Evolutionary conservation across 1,140 invertebrate genomes (phyloP).

Genomic region (Hirudo medicinalis): DNA sequence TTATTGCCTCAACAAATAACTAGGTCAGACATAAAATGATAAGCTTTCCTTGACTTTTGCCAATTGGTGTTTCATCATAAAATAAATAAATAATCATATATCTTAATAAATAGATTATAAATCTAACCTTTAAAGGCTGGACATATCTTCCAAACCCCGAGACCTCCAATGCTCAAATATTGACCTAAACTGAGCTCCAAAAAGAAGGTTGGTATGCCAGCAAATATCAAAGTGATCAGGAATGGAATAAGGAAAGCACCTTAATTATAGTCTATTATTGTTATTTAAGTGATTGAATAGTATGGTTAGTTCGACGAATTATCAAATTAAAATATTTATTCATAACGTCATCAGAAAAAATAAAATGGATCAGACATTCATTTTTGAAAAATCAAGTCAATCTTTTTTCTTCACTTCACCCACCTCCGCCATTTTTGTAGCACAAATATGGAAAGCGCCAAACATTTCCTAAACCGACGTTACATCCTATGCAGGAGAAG

Average conservation of each 20-base stretch:
- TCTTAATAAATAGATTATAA: too few species aligned
- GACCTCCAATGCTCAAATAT: slow-evolving; percentile 75
- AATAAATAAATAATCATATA: too few species aligned
- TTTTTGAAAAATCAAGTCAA: too few species aligned
- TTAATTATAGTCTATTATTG: slow-evolving; percentile 25
- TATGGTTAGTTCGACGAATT: too few species aligned
- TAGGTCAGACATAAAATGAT: too few species aligned
- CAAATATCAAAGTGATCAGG: slow-evolving; percentile 75
- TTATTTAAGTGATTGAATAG: too few species aligned
- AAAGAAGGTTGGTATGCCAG: slow-evolving; percentile 95
- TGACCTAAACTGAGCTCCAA: slow-evolving; percentile 91
- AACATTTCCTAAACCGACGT: background rate
- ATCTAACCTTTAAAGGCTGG: slow-evolving; percentile 81
- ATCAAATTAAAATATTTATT: too few species aligned
- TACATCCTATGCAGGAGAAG: background rate
- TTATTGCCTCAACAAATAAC: too few species aligned
- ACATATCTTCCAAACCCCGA: slow-evolving; percentile 93
- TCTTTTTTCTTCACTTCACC: background rate
- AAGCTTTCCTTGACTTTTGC: too few species aligned
- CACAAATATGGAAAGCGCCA: slow-evolving; percentile 6
- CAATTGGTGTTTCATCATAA: too few species aligned
- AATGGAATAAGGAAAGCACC: slow-evolving; percentile 90
- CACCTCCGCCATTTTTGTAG: slow-evolving; percentile 12
- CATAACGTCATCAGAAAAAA: too few species aligned
- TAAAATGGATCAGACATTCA: too few species aligned